Evolutionary conservation across 2,888 invertebrate genomes (phyloP).

Genomic region (Iselma pallidipennis): DNA sequence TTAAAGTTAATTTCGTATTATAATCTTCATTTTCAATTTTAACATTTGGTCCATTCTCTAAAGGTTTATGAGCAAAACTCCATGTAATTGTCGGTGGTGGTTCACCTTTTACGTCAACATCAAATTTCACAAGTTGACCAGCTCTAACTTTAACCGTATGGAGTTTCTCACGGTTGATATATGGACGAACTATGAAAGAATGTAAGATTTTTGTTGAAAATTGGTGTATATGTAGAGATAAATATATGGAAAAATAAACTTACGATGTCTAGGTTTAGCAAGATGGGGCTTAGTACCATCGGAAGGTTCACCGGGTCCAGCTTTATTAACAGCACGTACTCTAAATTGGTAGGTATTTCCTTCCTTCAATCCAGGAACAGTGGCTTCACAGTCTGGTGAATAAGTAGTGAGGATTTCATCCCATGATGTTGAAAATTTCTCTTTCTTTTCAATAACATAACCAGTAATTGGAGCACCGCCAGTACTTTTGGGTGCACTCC

Average conservation of each 20-base stretch:
- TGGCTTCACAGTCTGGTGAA: conserved; percentile 77
- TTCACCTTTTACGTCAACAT: conserved; percentile 95
- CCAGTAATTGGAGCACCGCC: conserved; percentile 83
- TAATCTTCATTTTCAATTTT: conserved; percentile 91
- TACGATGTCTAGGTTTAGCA: conserved; percentile 84
- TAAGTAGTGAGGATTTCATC: conserved; percentile 78
- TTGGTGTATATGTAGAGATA: background rate
- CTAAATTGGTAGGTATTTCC: conserved; percentile 95
- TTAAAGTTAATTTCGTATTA: conserved; percentile 82
- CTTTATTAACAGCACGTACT: conserved; percentile 93
- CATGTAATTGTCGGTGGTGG: conserved; percentile 91
- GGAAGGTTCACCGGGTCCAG: conserved; percentile 89
- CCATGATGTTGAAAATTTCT: conserved; percentile 76
- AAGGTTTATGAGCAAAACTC: conserved; percentile 69
- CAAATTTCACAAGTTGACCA: conserved; percentile 86
- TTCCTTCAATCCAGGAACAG: conserved; percentile 83
- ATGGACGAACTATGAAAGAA: conserved; percentile 80
- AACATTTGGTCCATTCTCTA: conserved; percentile 68
- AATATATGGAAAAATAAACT: conserved; percentile 53
- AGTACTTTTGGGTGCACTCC: conserved; percentile 77
- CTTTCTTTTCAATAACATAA: conserved; percentile 88
- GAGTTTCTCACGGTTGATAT: conserved; percentile 93
- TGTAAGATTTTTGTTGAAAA: background rate
- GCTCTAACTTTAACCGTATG: conserved; percentile 86
- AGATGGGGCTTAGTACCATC: conserved; percentile 86